Conservation (phyloP, 2,113 vertebrate genomes). For the Chaenocephalus aceratus region DNA sequence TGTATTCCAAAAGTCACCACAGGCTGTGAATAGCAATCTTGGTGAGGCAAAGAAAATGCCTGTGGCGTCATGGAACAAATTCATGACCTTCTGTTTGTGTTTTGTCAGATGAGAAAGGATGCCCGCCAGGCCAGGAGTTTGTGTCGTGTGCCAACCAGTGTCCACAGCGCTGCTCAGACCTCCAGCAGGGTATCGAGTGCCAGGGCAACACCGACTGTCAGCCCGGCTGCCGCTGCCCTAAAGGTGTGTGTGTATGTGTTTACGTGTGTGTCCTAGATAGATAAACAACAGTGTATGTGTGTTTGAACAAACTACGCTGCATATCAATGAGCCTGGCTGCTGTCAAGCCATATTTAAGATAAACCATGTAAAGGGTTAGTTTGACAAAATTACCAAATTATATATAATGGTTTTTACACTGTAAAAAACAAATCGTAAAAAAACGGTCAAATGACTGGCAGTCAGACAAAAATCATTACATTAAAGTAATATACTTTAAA, state of each 20-base stretch:
- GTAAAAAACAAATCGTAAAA: too few relatives aligned
- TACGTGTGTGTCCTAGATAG: not conserved
- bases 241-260: conserved; percentile 71
- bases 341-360: not conserved
- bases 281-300: conserved; percentile 1
- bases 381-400: too few relatives aligned
- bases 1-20: conserved; percentile 8
- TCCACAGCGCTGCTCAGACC: conserved; percentile 88
- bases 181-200: conserved; percentile 89
- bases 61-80: conserved; percentile 18
- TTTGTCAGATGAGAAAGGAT: conserved; percentile 80
- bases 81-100: conserved; percentile 52
- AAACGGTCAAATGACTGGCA: too few relatives aligned
- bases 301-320: not conserved
- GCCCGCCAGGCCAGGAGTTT: conserved; percentile 84
- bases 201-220: conserved; percentile 82
- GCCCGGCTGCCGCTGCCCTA: conserved; percentile 86
- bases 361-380: not conserved
- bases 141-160: conserved; percentile 87
- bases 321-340: not conserved
- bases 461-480: too few relatives aligned
- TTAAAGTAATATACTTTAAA: too few relatives aligned
- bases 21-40: conserved; percentile 17
- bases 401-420: too few relatives aligned
- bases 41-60: not conserved